These are phyloP conservation scores for Synchiropus splendidus DNA, from an alignment of 2,113 vertebrate species.

Conservation along the genomic window DNA sequence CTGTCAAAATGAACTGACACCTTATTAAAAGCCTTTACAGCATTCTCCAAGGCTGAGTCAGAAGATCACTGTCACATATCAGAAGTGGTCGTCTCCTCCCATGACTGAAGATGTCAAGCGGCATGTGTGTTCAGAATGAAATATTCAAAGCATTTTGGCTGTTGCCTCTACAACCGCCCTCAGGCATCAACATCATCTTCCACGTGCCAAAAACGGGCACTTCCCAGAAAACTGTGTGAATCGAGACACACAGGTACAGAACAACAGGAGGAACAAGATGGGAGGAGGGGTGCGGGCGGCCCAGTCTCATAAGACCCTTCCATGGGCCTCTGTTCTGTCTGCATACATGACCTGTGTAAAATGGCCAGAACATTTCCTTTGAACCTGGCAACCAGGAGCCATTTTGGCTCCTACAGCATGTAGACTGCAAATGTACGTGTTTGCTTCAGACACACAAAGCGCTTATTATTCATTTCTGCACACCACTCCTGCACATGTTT, in stretches of 20 bases:
- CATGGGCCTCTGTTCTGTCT: slow-evolving; percentile 43
- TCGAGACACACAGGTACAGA: slow-evolving; percentile 17
- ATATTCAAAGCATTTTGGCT: slow-evolving; percentile 41
- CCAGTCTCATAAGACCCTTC: slow-evolving; percentile 39
- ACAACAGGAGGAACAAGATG: slow-evolving; percentile 1
- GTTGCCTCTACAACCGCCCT: slow-evolving; percentile 9
- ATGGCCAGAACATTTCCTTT: slow-evolving; percentile 37
- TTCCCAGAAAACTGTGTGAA: slow-evolving; percentile 41
- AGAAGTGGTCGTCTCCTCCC: slow-evolving; percentile 13
- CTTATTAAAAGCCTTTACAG: slow-evolving; percentile 6
- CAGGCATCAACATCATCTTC: slow-evolving; percentile 31
- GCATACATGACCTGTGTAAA: slow-evolving; percentile 46
- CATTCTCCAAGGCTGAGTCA: slow-evolving; percentile 11
- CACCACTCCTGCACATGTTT: no score
- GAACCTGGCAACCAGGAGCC: slow-evolving; percentile 20
- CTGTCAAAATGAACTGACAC: slow-evolving; percentile 13
- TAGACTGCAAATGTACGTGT: not conserved
- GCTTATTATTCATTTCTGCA: no score
- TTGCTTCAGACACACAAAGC: no score
- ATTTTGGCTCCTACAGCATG: slow-evolving; percentile 10
- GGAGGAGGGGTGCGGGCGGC: slow-evolving; percentile 23
- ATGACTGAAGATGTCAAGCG: slow-evolving; percentile 20
- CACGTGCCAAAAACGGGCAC: slow-evolving; percentile 55
- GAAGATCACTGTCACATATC: slow-evolving; percentile 13
- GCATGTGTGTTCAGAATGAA: slow-evolving; percentile 34